A percentile compares a stretch with the other conserved stretches of the same genome.
phyloP scores from a whole-genome alignment of 2,113 vertebrate species.

The Ibidorhyncha struthersii region DNA sequence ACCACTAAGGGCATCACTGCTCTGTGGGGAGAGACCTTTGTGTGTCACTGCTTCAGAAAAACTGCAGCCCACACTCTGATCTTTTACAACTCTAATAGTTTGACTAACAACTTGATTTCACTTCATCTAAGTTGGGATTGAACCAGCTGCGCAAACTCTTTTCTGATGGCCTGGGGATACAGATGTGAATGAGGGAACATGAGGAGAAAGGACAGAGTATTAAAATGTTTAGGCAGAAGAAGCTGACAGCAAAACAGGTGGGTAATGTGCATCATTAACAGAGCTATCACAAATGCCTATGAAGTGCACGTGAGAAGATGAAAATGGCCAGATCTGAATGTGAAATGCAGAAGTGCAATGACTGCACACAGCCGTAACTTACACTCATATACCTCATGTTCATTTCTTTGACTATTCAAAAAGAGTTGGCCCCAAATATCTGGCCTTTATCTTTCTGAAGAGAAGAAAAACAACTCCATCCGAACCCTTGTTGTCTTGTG shows the following conservation, averaged over 20 bases:
- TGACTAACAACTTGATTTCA: neutral
- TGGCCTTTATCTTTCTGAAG: neutral
- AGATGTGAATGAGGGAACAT: neutral
- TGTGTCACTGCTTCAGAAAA: neutral
- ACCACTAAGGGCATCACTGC: rapidly evolving
- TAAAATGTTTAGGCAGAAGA: neutral
- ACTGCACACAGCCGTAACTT: neutral
- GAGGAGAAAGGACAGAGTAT: neutral
- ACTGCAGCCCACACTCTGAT: neutral
- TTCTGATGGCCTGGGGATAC: neutral
- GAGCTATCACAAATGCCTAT: neutral
- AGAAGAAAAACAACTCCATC: neutral
- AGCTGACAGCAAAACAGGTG: neutral
- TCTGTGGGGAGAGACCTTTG: neutral
- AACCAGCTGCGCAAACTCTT: neutral
- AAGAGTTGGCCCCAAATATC: rapidly evolving
- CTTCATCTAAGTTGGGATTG: neutral
- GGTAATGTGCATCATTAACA: neutral
- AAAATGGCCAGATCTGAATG: neutral
- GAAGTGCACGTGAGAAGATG: neutral
- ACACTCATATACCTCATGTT: neutral
- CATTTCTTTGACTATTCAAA: neutral
- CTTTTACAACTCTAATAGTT: neutral
- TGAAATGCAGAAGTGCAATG: neutral
- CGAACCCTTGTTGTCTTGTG: neutral